A percentile compares a stretch with the other conserved stretches of the same genome.
phyloP scores from a whole-genome alignment of 2,888 invertebrate genomes.

The Keiferia lycopersicella region DNA sequence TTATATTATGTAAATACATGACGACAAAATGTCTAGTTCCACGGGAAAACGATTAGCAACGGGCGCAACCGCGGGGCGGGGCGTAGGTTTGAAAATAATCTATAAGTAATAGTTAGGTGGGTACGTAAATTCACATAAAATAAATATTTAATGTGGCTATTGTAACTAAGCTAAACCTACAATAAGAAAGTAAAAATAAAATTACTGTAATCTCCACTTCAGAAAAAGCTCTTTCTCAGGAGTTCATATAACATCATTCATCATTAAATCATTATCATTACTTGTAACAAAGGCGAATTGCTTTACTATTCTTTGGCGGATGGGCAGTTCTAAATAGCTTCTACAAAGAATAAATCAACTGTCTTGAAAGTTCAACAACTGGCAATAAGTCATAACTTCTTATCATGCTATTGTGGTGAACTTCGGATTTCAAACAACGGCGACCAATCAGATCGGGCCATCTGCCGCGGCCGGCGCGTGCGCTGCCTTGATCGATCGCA shows the following conservation, averaged over 20 bases:
- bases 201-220: neutral
- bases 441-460: constrained; percentile 71
- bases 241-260: constrained; percentile 25
- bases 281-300: constrained; percentile 42
- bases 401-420: constrained; percentile 74
- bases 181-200: constrained; percentile 7
- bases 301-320: constrained; percentile 36
- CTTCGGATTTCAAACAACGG: constrained; percentile 65
- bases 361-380: constrained; percentile 39
- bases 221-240: constrained; percentile 43
- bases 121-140: neutral
- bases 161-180: neutral
- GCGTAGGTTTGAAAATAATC: neutral
- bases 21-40: too few species aligned
- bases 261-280: constrained; percentile 34
- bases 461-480: constrained; percentile 74
- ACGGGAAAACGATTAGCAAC: too few species aligned
- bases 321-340: constrained; percentile 45
- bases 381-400: constrained; percentile 65
- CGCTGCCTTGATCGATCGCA: constrained; percentile 68
- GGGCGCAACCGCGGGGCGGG: too few species aligned
- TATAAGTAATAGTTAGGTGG: neutral
- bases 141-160: neutral
- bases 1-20: too few species aligned
- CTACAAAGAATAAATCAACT: constrained; percentile 53